phyloP scores from a whole-genome alignment of 2,888 invertebrate species.

The Melinaea marsaeus region DNA sequence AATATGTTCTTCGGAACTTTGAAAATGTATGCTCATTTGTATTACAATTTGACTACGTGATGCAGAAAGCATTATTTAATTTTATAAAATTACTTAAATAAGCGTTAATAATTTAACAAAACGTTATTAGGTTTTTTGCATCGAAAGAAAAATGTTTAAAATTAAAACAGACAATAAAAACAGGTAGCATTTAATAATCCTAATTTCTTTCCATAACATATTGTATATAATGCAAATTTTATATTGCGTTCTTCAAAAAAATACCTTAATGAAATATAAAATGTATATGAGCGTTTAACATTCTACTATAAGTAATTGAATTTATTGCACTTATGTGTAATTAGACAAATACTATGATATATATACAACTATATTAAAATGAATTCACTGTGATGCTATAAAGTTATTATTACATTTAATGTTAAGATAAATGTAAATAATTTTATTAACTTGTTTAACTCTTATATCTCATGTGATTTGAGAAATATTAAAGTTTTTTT shows the following conservation, averaged over 20 bases:
- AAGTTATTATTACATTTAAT: constrained; percentile 50
- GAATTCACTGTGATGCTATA: constrained; percentile 76
- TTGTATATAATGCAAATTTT: constrained; percentile 6
- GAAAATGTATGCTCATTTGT: constrained; percentile 27
- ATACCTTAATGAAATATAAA: constrained; percentile 8
- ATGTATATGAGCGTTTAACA: background rate
- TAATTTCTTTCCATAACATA: no score
- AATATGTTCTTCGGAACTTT: constrained; percentile 20
- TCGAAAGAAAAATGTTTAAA: no score
- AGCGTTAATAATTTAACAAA: no score
- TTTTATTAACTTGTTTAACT: constrained; percentile 34
- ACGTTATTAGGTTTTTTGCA: no score
- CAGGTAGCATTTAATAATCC: no score
- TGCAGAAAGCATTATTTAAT: no score
- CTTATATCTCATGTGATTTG: constrained; percentile 38
- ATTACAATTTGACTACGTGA: background rate
- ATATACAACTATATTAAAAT: constrained; percentile 36
- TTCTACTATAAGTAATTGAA: constrained; percentile 23
- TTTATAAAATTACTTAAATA: no score
- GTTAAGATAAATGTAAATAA: constrained; percentile 39
- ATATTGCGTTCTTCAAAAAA: constrained; percentile 17
- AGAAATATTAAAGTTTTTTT: constrained; percentile 41
- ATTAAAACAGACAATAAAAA: no score
- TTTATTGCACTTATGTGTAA: constrained; percentile 28
- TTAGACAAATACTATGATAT: constrained; percentile 23